These are phyloP conservation scores for Channa maculata DNA, from an alignment of 2,113 vertebrate genomes.

Conservation along the genomic window DNA sequence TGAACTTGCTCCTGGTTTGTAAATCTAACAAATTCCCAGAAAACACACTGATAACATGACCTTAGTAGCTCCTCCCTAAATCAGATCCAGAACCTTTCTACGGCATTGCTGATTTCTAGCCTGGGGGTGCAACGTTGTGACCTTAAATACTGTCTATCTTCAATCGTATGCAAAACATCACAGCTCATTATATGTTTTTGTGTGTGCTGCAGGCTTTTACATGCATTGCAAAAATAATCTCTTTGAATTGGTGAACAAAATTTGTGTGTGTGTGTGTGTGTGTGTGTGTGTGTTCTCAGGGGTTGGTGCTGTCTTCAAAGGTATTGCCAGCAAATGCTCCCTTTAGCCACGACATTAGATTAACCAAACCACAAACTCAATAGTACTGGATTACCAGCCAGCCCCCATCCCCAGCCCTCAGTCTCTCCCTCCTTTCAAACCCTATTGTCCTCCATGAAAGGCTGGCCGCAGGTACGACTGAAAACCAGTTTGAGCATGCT, in stretches of 20 bases:
- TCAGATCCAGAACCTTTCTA: too few relatives aligned
- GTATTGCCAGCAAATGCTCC: neutral
- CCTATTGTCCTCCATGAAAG: conserved; percentile 47
- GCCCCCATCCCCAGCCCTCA: conserved; percentile 1
- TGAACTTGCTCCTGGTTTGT: neutral
- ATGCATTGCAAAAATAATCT: neutral
- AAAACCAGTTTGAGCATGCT: conserved; percentile 26
- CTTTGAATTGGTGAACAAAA: neutral
- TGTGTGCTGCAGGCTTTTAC: neutral
- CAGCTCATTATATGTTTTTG: neutral
- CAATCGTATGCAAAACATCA: neutral
- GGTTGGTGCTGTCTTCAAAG: conserved; percentile 16
- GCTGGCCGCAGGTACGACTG: conserved; percentile 16
- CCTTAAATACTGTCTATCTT: too few relatives aligned
- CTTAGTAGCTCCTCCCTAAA: too few relatives aligned
- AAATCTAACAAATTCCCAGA: too few relatives aligned
- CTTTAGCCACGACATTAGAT: conserved; percentile 17
- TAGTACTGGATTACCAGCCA: conserved; percentile 38
- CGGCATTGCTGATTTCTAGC: too few relatives aligned
- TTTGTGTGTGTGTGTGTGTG: neutral
- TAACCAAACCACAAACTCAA: conserved; percentile 32
- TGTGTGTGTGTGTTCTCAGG: neutral
- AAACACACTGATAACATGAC: too few relatives aligned
- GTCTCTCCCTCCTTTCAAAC: conserved; percentile 3
- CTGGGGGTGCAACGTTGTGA: too few relatives aligned